A percentile compares a stretch with the other conserved stretches of the same genome.
These are phyloP conservation scores for Plutomurus gul DNA, from an alignment of 1,140 invertebrate species.

Conservation along the genomic window DNA sequence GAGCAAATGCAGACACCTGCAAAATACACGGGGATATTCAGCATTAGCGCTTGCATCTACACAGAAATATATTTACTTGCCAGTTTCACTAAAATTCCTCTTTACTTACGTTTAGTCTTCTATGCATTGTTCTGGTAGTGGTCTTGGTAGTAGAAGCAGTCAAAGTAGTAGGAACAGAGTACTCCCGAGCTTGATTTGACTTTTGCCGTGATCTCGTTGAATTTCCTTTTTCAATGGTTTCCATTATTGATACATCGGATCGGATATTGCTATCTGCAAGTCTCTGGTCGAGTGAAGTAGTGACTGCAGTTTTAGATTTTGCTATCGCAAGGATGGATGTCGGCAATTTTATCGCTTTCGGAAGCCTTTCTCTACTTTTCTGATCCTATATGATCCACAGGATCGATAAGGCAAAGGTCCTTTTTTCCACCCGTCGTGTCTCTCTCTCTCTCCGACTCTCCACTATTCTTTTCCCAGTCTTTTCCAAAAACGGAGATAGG, in stretches of 20 bases:
- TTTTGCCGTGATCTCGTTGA: not conserved
- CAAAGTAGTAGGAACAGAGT: no score
- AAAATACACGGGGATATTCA: no score
- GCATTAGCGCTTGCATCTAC: no score
- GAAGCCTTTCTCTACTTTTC: conserved; percentile 9
- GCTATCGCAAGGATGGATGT: conserved; percentile 11
- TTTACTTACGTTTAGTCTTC: no score
- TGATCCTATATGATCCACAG: conserved; percentile 2
- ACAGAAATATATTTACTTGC: no score
- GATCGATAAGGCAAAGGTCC: conserved; percentile 15
- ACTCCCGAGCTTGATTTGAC: not conserved
- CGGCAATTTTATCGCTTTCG: conserved; percentile 20
- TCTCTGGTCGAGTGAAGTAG: not conserved
- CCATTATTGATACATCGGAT: conserved; percentile 15
- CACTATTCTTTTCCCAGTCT: not conserved
- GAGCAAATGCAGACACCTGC: no score
- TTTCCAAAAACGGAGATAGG: no score
- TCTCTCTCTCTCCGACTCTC: not conserved
- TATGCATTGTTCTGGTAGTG: no score
- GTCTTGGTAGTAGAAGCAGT: no score
- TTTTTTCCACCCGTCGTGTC: conserved; percentile 2
- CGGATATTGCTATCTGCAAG: not conserved
- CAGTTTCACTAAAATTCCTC: no score
- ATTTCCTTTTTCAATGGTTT: conserved; percentile 25
- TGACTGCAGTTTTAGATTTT: conserved; percentile 1